Evolutionary conservation across 2,888 invertebrate genomes (phyloP).

Genomic region (Acrobasis consociella): DNA sequence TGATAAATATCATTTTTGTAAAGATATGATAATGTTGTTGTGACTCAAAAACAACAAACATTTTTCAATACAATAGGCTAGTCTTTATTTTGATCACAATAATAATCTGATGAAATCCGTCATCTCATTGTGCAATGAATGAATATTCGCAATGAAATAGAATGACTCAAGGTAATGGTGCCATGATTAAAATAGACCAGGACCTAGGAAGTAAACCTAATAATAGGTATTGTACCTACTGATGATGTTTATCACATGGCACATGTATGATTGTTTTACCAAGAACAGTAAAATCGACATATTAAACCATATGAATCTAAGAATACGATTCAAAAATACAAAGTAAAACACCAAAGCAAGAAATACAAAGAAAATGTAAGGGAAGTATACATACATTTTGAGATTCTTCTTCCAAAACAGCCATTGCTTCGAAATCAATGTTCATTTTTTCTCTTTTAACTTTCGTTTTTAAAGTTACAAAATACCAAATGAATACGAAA

Average conservation of each 20-base stretch:
- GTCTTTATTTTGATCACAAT: too few species aligned
- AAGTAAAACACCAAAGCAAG: slow-evolving; percentile 12
- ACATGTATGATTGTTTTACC: background rate
- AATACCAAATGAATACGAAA: slow-evolving; percentile 68
- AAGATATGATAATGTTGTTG: too few species aligned
- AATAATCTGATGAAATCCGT: slow-evolving; percentile 49
- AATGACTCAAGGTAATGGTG: slow-evolving; percentile 39
- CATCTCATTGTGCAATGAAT: slow-evolving; percentile 62
- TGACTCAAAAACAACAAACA: too few species aligned
- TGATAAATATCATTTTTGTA: too few species aligned
- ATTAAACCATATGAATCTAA: too few species aligned
- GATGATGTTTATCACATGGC: background rate
- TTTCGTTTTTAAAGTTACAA: slow-evolving; percentile 34
- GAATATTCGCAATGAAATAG: slow-evolving; percentile 37
- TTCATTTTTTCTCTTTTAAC: slow-evolving; percentile 55
- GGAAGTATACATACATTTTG: slow-evolving; percentile 76
- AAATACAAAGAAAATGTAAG: slow-evolving; percentile 59
- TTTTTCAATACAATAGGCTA: too few species aligned
- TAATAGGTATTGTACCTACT: background rate
- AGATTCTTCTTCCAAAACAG: slow-evolving; percentile 84
- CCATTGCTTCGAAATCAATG: slow-evolving; percentile 85
- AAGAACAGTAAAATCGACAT: background rate
- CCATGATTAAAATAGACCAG: slow-evolving; percentile 40
- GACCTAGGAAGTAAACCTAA: slow-evolving; percentile 32
- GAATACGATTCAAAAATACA: slow-evolving; percentile 26